A percentile compares a stretch with the other conserved stretches of the same genome.
phyloP scores from a whole-genome alignment of 1,140 invertebrate species.

The Popillia japonica region DNA sequence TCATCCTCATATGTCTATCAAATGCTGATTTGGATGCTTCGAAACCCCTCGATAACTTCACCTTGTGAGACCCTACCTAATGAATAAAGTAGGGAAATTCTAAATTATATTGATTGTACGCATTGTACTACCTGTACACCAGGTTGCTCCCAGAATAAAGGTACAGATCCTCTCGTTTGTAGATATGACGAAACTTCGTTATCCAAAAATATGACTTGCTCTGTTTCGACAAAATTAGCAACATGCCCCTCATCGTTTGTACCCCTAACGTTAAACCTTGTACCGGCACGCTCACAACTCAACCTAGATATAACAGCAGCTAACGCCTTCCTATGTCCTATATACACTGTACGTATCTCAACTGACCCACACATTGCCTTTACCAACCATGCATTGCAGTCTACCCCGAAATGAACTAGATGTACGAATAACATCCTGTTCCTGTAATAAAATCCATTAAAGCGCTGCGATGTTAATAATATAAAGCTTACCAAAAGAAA shows the following conservation, averaged over 20 bases:
- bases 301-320: conserved; percentile 94
- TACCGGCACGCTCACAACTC: conserved; percentile 96
- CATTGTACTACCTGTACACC: conserved; percentile 81
- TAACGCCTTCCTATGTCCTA: conserved; percentile 89
- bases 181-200: conserved; percentile 84
- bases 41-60: conserved; percentile 93
- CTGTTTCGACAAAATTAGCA: conserved; percentile 99
- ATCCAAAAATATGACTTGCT: conserved; percentile 94
- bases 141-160: conserved; percentile 98
- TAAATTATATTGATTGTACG: conserved; percentile 17
- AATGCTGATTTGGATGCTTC: conserved; percentile 92
- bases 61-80: conserved; percentile 96
- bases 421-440: conserved; percentile 94
- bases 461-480: not conserved
- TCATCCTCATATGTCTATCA: conserved; percentile 86
- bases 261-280: conserved; percentile 97
- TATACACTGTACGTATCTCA: conserved; percentile 95
- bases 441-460: conserved; percentile 62
- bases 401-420: conserved; percentile 87
- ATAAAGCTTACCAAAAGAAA: conserved; percentile 84
- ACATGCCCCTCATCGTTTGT: conserved; percentile 99
- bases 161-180: conserved; percentile 95
- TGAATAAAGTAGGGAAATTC: conserved; percentile 28
- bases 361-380: conserved; percentile 96
- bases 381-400: conserved; percentile 87